Evolutionary conservation across 2,113 vertebrate species (phyloP).

Genomic region (Melanocharis versteri): DNA sequence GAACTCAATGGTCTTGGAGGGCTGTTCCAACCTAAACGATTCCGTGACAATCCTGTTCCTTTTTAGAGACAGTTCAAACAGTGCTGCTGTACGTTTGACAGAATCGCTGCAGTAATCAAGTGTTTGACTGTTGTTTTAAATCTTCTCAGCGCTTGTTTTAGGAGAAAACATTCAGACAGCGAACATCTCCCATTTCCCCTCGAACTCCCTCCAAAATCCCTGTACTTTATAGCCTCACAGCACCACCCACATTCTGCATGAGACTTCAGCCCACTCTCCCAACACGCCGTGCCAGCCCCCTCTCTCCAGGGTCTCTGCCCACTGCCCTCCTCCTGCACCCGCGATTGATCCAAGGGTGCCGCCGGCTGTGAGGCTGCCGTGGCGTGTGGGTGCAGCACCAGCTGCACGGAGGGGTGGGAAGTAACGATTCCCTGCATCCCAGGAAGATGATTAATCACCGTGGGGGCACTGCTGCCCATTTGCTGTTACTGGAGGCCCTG

Average conservation of each 20-base stretch:
- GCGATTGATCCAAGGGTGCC: rapidly evolving
- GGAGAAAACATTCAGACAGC: not conserved
- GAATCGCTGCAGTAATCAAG: not conserved
- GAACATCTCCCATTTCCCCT: not conserved
- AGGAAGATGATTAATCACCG: not conserved
- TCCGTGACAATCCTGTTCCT: not conserved
- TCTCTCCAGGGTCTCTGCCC: not conserved
- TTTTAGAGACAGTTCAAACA: not conserved
- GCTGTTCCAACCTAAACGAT: not conserved
- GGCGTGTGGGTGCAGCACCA: not conserved
- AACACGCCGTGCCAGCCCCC: rapidly evolving
- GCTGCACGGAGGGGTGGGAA: not conserved
- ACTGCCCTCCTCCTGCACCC: not conserved
- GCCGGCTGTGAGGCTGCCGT: not conserved
- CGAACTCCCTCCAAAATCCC: not conserved
- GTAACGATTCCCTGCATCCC: not conserved
- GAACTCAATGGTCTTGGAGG: not conserved
- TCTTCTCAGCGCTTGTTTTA: not conserved
- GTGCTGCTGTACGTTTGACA: not conserved
- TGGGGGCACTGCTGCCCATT: not conserved
- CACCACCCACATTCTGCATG: not conserved
- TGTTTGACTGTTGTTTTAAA: not conserved
- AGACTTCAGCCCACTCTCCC: not conserved
- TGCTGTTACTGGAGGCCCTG: not conserved
- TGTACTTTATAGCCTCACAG: not conserved